These are phyloP conservation scores for Ceratina japonica DNA, from an alignment of 1,140 invertebrate species.

Conservation along the genomic window DNA sequence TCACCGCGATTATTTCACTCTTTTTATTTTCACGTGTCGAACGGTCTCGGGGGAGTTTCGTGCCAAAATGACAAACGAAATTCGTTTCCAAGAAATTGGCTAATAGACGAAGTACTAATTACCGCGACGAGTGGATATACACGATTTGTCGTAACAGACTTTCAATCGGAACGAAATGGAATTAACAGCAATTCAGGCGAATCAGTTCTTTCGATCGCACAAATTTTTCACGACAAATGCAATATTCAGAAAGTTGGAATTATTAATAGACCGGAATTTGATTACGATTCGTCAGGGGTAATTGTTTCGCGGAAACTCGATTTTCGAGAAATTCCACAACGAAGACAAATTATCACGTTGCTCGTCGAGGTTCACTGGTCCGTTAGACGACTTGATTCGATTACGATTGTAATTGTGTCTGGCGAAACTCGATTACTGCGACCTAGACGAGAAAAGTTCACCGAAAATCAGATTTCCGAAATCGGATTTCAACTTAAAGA, in stretches of 20 bases:
- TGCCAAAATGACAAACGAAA: too few species aligned
- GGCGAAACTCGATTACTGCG: conserved; percentile 5
- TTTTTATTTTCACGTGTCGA: not conserved
- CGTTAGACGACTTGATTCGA: conserved; percentile 10
- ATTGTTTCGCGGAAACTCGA: not conserved
- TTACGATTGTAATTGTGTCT: not conserved
- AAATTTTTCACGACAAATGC: too few species aligned
- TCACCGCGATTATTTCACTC: conserved; percentile 22
- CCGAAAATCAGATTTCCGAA: not conserved
- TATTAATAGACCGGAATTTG: not conserved
- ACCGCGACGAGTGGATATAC: too few species aligned
- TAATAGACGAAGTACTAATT: too few species aligned
- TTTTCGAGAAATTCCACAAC: conserved; percentile 8
- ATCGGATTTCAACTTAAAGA: not conserved
- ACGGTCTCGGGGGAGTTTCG: too few species aligned
- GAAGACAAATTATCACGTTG: conserved; percentile 7
- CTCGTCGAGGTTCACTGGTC: not conserved
- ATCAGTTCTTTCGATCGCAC: too few species aligned
- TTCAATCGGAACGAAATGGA: too few species aligned
- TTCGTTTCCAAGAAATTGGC: too few species aligned
- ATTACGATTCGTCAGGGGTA: not conserved
- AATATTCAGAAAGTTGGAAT: too few species aligned
- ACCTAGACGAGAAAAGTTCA: not conserved
- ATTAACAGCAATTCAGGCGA: too few species aligned
- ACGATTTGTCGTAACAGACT: too few species aligned